A percentile compares a stretch with the other conserved stretches of the same genome.
Evolutionary conservation across 2,113 vertebrate species (phyloP).

Genomic region (rabbit (Oryctolagus cuniculus)): mOryCun1.1 NC_091438.1:101878001-101878500

Average conservation of each 20-base stretch:
- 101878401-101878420: neutral
- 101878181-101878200: neutral
- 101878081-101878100: neutral
- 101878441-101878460: neutral
- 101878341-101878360: neutral
- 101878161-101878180: neutral
- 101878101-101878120: conserved; percentile 54
- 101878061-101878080: neutral
- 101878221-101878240: conserved; percentile 52
- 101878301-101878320: neutral
- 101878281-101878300: neutral
- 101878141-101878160: conserved; percentile 49
- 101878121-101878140: conserved; percentile 55
- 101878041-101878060: conserved; percentile 24
- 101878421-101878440: neutral
- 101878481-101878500: neutral
- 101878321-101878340: neutral
- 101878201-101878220: conserved; percentile 15
- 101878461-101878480: neutral
- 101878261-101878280: neutral
- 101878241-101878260: conserved; percentile 2
- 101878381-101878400: neutral
- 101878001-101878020: neutral
- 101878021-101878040: neutral
- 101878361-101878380: neutral